phyloP scores from a whole-genome alignment of 1,140 invertebrate species.

The Aphelinus atriplicis region DNA sequence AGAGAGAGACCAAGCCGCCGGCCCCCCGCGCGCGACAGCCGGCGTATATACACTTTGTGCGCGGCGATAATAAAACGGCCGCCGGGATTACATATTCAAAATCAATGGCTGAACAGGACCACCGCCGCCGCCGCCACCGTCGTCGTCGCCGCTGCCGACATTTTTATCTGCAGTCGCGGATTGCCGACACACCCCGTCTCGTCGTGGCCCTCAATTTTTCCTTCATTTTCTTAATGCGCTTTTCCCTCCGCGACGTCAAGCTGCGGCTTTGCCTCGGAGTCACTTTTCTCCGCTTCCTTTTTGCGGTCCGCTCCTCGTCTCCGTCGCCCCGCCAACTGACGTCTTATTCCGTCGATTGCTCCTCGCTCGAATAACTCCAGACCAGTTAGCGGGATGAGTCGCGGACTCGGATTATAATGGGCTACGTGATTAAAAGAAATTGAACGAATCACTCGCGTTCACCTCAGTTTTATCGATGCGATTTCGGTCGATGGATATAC shows the following conservation, averaged over 20 bases:
- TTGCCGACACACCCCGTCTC: constrained; percentile 11
- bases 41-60: neutral
- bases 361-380: no score
- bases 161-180: constrained; percentile 45
- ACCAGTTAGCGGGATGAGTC: no score
- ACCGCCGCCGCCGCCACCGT: neutral
- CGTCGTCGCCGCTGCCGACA: constrained; percentile 41
- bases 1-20: constrained; percentile 43
- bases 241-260: neutral
- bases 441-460: no score
- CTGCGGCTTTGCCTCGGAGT: neutral
- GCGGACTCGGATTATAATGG: no score
- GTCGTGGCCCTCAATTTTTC: constrained; percentile 21
- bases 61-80: constrained; percentile 63
- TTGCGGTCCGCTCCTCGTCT: neutral
- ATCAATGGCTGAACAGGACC: constrained; percentile 56
- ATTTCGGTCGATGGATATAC: no score
- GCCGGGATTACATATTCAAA: constrained; percentile 63
- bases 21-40: no score
- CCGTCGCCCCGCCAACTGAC: no score
- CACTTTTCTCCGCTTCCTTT: constrained; percentile 7
- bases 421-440: no score
- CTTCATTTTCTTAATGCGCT: neutral
- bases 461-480: no score
- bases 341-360: neutral